Evolutionary conservation across 2,797 vertebrate genomes (phyloP).

Genomic region (Premnoplex brunnescens): DNA sequence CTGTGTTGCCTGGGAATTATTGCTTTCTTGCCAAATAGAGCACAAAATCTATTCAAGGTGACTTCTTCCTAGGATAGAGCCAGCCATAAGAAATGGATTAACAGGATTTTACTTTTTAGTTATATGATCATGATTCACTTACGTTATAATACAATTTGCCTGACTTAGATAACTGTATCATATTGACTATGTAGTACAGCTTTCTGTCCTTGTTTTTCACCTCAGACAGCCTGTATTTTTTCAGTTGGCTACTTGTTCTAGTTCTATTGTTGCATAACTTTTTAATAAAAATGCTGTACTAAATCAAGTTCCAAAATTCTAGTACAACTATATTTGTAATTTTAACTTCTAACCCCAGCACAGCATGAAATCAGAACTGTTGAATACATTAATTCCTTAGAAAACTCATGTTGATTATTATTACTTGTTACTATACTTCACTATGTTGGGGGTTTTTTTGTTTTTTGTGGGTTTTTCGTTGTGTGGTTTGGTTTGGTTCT

Average conservation of each 20-base stretch:
- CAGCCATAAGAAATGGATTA: neutral
- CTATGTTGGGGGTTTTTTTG: neutral
- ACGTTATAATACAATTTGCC: neutral
- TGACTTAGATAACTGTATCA: neutral
- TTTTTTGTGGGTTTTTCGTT: no score
- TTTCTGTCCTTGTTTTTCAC: neutral
- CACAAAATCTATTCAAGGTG: neutral
- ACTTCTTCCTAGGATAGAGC: neutral
- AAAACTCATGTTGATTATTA: neutral
- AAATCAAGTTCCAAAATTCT: neutral
- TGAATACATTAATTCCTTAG: neutral
- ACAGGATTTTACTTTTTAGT: neutral
- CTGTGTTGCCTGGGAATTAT: neutral
- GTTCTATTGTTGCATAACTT: neutral
- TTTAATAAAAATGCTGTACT: neutral
- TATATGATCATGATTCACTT: neutral
- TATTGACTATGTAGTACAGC: neutral
- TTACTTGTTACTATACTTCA: neutral
- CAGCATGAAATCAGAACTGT: neutral
- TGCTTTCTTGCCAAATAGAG: neutral
- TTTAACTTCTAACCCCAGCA: neutral
- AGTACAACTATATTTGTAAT: neutral
- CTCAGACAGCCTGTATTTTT: neutral
- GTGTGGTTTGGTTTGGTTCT: no score
- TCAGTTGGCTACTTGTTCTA: neutral